Conservation (phyloP, 1,140 invertebrate genomes). For the Acyrthosiphon pisum region DNA sequence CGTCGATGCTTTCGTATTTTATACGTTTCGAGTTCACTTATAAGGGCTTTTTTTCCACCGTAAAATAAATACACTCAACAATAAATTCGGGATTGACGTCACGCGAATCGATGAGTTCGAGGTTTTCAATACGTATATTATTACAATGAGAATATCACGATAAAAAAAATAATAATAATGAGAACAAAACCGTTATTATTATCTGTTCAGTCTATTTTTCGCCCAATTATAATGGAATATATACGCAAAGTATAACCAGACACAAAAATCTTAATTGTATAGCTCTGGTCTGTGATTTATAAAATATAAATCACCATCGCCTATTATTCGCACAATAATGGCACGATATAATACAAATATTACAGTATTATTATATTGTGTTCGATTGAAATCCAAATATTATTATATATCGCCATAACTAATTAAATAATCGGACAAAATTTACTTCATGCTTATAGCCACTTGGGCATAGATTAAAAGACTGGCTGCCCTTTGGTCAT, state of each 20-base stretch:
- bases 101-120: neutral
- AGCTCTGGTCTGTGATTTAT: too few species aligned
- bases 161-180: constrained; percentile 5
- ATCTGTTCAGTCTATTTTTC: neutral
- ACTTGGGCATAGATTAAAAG: neutral
- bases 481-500: neutral
- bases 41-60: neutral
- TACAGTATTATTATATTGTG: neutral
- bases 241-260: neutral
- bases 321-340: neutral
- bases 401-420: neutral
- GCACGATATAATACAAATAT: neutral
- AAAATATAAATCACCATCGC: neutral
- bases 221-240: neutral
- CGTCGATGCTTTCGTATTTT: neutral
- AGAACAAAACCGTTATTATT: neutral
- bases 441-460: neutral
- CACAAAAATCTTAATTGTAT: neutral
- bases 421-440: neutral
- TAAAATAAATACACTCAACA: constrained; percentile 4
- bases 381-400: neutral
- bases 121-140: neutral
- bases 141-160: neutral
- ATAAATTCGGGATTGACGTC: neutral
- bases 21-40: neutral